These are phyloP conservation scores for Ptyas mucosa DNA, from an alignment of 2,113 vertebrate genomes.

Conservation along the genomic window DNA sequence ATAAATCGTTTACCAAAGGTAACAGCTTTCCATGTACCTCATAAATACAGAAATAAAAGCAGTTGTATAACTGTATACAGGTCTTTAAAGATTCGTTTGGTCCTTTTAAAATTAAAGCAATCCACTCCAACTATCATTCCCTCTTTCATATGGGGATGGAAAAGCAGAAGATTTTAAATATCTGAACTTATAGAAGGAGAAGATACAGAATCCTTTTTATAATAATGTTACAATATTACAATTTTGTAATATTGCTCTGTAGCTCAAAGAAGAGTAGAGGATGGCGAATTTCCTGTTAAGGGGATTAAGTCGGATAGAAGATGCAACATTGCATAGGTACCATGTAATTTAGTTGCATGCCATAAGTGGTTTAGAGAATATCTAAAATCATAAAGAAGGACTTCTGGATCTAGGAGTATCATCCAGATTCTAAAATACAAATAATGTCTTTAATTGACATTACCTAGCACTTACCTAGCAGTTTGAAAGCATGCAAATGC, in stretches of 20 bases:
- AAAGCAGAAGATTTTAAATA: neutral
- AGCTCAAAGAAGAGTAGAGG: neutral
- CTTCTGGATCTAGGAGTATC: neutral
- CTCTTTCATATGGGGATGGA: neutral
- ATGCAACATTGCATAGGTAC: neutral
- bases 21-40: too few species aligned
- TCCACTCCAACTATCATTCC: neutral
- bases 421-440: neutral
- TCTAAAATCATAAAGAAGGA: neutral
- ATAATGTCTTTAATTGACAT: neutral
- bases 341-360: neutral
- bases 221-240: neutral
- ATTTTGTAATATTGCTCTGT: neutral
- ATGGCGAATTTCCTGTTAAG: neutral
- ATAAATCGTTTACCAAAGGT: too few species aligned
- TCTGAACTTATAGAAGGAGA: neutral
- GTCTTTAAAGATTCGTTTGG: neutral
- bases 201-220: neutral
- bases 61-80: constrained; percentile 7
- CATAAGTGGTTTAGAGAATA: neutral
- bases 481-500: neutral
- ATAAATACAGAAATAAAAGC: constrained; percentile 26
- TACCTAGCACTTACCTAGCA: neutral
- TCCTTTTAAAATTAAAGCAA: neutral
- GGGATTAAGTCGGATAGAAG: neutral